Evolutionary conservation across 1,140 invertebrate species (phyloP).

Genomic region (Caerostris darwini): DNA sequence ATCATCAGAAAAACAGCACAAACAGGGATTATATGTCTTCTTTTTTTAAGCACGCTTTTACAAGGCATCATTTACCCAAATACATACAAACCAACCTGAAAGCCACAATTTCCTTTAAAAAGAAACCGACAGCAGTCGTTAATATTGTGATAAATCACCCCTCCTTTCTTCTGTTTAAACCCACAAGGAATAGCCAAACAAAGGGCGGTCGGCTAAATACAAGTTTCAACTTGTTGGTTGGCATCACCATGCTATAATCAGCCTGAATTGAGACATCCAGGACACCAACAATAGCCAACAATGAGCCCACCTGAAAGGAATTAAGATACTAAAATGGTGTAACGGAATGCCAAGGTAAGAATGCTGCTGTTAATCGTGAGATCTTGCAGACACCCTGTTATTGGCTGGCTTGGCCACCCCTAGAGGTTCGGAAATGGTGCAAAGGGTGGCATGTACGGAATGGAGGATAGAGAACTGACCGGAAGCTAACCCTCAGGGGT

Average conservation of each 20-base stretch:
- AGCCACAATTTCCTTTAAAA: neutral
- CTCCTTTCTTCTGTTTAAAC: neutral
- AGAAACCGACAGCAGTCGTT: neutral
- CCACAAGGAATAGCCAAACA: neutral
- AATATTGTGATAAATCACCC: neutral
- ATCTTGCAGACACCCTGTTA: neutral
- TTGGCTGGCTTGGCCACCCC: neutral
- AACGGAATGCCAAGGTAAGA: neutral
- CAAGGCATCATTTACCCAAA: neutral
- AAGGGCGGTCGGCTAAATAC: neutral
- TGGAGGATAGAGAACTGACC: neutral
- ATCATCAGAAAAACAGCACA: no score
- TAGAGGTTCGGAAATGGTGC: neutral
- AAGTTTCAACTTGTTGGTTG: neutral
- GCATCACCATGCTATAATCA: no score
- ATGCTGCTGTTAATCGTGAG: neutral
- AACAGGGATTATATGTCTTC: no score
- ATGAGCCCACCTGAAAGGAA: neutral
- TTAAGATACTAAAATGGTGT: no score
- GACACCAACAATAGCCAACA: neutral
- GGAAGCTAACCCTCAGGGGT: slow-evolving; percentile 13
- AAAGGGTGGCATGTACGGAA: slow-evolving; percentile 2
- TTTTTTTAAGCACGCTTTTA: neutral
- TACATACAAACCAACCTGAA: neutral
- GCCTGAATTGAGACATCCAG: no score